These are phyloP conservation scores for Echinops telfairi DNA, from an alignment of 2,113 vertebrate species.

Conservation along the genomic window DNA sequence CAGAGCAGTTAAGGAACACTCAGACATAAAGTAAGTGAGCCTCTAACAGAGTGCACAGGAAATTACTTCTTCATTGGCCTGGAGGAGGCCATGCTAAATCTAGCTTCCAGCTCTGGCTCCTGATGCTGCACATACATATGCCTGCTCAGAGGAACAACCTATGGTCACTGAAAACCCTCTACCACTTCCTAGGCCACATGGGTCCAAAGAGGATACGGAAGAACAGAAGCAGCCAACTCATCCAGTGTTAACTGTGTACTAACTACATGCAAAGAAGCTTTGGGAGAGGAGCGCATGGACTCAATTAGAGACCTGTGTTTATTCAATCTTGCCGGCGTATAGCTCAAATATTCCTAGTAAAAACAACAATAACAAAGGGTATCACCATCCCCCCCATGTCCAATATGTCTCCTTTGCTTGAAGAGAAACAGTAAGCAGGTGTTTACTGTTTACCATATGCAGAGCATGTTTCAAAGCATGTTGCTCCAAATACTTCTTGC, in stretches of 20 bases:
- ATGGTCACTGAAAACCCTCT: neutral
- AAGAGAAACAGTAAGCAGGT: neutral
- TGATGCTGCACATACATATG: neutral
- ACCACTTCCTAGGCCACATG: neutral
- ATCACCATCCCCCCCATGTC: no score
- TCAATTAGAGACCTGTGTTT: slow-evolving; percentile 2
- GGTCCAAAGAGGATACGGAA: neutral
- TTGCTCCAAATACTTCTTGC: neutral
- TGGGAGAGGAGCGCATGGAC: neutral
- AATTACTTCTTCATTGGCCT: neutral
- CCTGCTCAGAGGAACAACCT: neutral
- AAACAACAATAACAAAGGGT: neutral
- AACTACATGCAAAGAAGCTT: slow-evolving; percentile 3
- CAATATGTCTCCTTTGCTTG: no score
- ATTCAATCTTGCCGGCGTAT: neutral
- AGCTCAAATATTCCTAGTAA: neutral
- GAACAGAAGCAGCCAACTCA: neutral
- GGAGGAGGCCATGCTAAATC: neutral
- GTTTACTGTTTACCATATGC: neutral
- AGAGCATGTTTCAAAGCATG: neutral
- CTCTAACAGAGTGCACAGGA: neutral
- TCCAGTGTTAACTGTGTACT: neutral
- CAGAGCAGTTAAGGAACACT: neutral
- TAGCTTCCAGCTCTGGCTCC: neutral
- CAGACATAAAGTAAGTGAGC: neutral